phyloP scores from a whole-genome alignment of 2,888 invertebrate genomes.

The Melinaea menophilus region DNA sequence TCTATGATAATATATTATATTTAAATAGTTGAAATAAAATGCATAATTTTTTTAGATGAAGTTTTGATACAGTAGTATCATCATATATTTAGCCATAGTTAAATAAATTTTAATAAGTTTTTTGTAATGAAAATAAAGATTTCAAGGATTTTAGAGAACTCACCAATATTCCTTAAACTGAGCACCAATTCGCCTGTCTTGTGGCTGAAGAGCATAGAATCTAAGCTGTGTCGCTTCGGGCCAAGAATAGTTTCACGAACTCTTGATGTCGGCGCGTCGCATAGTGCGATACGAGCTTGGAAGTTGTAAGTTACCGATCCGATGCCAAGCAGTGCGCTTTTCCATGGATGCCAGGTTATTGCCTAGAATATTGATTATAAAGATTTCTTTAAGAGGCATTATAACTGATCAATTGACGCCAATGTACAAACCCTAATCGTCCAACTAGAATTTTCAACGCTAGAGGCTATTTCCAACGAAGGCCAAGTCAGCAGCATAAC shows the following conservation, averaged over 20 bases:
- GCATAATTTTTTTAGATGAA: neutral
- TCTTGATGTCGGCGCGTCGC: conserved; percentile 50
- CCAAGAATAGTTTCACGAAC: conserved; percentile 37
- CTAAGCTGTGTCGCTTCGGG: conserved; percentile 46
- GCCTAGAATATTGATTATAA: conserved; percentile 41
- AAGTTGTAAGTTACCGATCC: conserved; percentile 42
- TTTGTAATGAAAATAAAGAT: neutral
- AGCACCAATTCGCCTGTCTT: conserved; percentile 67
- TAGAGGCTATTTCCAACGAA: conserved; percentile 38
- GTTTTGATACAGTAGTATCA: too few relatives aligned
- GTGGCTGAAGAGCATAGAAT: conserved; percentile 66
- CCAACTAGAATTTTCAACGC: conserved; percentile 41
- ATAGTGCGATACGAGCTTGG: conserved; percentile 48
- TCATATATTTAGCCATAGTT: too few relatives aligned
- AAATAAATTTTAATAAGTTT: neutral
- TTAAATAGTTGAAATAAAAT: neutral
- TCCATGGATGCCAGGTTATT: conserved; percentile 70
- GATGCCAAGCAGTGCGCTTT: conserved; percentile 60
- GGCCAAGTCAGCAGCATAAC: conserved; percentile 59
- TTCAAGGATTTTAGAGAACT: neutral
- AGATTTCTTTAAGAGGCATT: neutral
- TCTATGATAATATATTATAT: conserved; percentile 35
- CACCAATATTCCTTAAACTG: conserved; percentile 63
- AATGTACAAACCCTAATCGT: conserved; percentile 48
- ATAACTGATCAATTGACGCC: neutral